phyloP scores from a whole-genome alignment of 1,140 invertebrate genomes.

The Drosophila persimilis region DNA sequence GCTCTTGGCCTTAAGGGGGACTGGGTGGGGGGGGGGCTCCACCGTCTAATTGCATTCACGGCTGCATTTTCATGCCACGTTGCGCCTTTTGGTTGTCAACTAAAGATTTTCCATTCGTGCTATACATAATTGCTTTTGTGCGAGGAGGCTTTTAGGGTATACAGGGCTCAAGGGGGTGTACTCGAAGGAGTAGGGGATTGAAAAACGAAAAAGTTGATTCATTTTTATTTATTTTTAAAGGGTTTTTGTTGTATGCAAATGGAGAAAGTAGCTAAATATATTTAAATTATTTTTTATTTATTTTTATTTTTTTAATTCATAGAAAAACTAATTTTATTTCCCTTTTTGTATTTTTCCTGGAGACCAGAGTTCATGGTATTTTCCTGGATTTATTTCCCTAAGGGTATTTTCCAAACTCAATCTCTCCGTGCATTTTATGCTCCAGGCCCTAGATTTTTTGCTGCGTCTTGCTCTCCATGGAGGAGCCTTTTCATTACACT shows the following conservation, averaged over 20 bases:
- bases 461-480: background rate
- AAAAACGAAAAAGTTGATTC: too few relatives aligned
- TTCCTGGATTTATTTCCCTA: constrained; percentile 11
- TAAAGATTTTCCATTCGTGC: constrained; percentile 27
- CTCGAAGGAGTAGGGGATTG: background rate
- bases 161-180: background rate
- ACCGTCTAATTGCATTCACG: constrained; percentile 65
- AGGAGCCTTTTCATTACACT: constrained; percentile 59
- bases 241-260: too few relatives aligned
- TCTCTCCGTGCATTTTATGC: constrained; percentile 32
- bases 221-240: too few relatives aligned
- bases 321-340: too few relatives aligned
- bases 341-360: too few relatives aligned
- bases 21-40: background rate
- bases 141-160: constrained; percentile 5
- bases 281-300: too few relatives aligned
- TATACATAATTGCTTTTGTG: constrained; percentile 16
- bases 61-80: constrained; percentile 54
- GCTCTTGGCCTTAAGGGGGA: constrained; percentile 6
- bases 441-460: background rate
- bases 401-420: constrained; percentile 43
- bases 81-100: constrained; percentile 65
- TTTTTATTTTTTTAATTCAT: too few relatives aligned
- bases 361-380: too few relatives aligned
- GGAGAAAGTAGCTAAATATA: too few relatives aligned